Conservation (phyloP, 2,797 vertebrate species). For the Bradypodion pumilum region DNA sequence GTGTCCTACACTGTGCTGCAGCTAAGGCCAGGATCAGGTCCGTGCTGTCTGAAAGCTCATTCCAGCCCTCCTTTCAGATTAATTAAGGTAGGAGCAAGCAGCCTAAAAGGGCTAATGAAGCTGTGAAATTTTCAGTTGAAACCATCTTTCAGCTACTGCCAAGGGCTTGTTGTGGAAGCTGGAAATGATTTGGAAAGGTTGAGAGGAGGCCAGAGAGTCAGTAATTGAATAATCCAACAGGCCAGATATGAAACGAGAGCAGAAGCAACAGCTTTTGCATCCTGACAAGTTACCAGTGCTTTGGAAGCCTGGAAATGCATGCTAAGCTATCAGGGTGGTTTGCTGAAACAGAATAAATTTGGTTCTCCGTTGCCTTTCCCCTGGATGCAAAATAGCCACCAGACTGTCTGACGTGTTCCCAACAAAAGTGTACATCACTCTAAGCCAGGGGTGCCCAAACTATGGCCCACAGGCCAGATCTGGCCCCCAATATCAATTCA, state of each 20-base stretch:
- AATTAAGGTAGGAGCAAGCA: slow-evolving; percentile 51
- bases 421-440: too few relatives aligned
- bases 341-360: slow-evolving; percentile 69
- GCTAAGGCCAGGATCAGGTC: background rate
- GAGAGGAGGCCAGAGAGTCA: slow-evolving; percentile 67
- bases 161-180: slow-evolving; percentile 62
- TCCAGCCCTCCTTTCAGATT: slow-evolving; percentile 45
- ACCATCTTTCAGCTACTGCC: slow-evolving; percentile 58
- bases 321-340: slow-evolving; percentile 67
- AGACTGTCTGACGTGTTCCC: slow-evolving; percentile 61
- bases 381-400: slow-evolving; percentile 65
- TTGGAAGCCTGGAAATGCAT: slow-evolving; percentile 61
- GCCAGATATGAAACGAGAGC: slow-evolving; percentile 68
- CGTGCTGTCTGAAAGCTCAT: slow-evolving; percentile 12
- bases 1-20: background rate
- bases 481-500: too few relatives aligned
- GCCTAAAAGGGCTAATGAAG: slow-evolving; percentile 63
- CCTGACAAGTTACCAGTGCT: slow-evolving; percentile 67
- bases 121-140: slow-evolving; percentile 58
- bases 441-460: too few relatives aligned
- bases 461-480: too few relatives aligned
- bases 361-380: slow-evolving; percentile 66
- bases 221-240: slow-evolving; percentile 69
- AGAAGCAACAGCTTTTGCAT: slow-evolving; percentile 65
- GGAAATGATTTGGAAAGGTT: slow-evolving; percentile 68